Conservation (phyloP, 2,888 invertebrate genomes). For the Dryomyza anilis region DNA sequence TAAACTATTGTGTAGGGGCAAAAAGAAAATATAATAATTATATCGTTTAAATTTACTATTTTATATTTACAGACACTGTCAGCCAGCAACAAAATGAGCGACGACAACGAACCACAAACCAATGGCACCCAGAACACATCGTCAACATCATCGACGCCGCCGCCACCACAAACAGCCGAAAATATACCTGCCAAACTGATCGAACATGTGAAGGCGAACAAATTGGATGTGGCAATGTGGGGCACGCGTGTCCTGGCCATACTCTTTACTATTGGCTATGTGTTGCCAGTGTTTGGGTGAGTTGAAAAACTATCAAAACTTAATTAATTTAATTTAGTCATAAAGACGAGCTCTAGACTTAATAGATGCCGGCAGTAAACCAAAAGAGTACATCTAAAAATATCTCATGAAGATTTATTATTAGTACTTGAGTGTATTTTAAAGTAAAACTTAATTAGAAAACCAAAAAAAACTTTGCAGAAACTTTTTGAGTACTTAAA, state of each 20-base stretch:
- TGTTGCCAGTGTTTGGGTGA: constrained; percentile 89
- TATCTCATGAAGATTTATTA: too few species aligned
- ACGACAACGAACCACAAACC: constrained; percentile 39
- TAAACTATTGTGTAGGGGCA: not conserved
- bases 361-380: too few species aligned
- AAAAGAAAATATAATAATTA: not conserved
- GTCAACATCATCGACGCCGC: constrained; percentile 28
- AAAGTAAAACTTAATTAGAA: too few species aligned
- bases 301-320: constrained; percentile 49
- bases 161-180: constrained; percentile 37
- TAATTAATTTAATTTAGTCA: not conserved
- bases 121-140: constrained; percentile 33
- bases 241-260: constrained; percentile 83
- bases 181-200: constrained; percentile 63
- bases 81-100: constrained; percentile 42
- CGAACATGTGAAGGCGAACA: constrained; percentile 78
- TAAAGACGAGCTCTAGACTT: too few species aligned
- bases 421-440: too few species aligned
- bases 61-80: not conserved
- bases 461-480: too few species aligned
- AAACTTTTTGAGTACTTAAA: too few species aligned
- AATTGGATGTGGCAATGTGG: constrained; percentile 88
- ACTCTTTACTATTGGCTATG: constrained; percentile 80
- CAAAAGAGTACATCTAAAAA: too few species aligned
- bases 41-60: not conserved